A percentile compares a stretch with the other conserved stretches of the same genome.
These are phyloP conservation scores for Trichopoda pennipes DNA, from an alignment of 2,888 invertebrate genomes.

Conservation along the genomic window DNA sequence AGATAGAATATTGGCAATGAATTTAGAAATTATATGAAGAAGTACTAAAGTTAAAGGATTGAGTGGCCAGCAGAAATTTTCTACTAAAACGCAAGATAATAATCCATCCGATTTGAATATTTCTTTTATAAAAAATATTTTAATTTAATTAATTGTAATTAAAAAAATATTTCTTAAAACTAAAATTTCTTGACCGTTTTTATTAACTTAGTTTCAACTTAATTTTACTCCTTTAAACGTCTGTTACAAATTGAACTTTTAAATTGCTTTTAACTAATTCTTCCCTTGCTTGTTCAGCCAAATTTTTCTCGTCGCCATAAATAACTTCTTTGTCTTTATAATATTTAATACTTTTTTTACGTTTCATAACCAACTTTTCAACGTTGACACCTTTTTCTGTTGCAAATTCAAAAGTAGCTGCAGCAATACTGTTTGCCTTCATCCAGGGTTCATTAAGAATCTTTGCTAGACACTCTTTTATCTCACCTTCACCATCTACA, in stretches of 20 bases:
- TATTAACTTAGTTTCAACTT: too few relatives aligned
- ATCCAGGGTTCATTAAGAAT: slow-evolving; percentile 65
- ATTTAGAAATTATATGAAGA: too few relatives aligned
- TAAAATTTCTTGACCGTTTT: too few relatives aligned
- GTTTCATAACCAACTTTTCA: slow-evolving; percentile 47
- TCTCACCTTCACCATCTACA: background rate
- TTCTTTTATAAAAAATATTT: too few relatives aligned
- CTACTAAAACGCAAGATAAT: too few relatives aligned
- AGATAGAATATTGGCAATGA: too few relatives aligned
- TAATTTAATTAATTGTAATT: too few relatives aligned
- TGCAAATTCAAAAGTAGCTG: slow-evolving; percentile 47
- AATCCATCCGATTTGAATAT: too few relatives aligned
- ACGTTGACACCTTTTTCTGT: background rate
- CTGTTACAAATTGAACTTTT: background rate
- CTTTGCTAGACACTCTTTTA: slow-evolving; percentile 23
- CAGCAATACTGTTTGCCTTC: slow-evolving; percentile 61
- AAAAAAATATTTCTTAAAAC: too few relatives aligned
- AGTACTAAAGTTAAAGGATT: too few relatives aligned
- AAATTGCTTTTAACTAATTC: background rate
- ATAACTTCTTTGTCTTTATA: slow-evolving; percentile 45
- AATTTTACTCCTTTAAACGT: background rate
- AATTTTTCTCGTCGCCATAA: slow-evolving; percentile 1
- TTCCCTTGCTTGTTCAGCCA: too few relatives aligned
- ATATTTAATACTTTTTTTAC: slow-evolving; percentile 50
- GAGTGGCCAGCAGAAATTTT: too few relatives aligned